phyloP scores from a whole-genome alignment of 2,797 vertebrate species.

The Iguana delicatissima region DNA sequence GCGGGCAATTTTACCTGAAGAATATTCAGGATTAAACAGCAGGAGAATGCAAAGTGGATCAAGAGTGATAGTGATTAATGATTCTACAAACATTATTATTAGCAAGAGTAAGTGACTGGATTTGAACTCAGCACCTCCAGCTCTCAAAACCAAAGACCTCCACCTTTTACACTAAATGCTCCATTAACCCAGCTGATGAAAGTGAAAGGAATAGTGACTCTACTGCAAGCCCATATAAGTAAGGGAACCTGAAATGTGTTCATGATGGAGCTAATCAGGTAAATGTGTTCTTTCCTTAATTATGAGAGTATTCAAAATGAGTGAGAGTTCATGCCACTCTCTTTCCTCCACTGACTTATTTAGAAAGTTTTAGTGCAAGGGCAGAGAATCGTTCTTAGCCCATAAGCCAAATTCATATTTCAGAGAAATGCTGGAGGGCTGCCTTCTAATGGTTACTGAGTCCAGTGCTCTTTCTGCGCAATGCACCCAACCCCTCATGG shows the following conservation, averaged over 20 bases:
- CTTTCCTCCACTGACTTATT: neutral
- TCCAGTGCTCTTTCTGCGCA: too few relatives aligned
- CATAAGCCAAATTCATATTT: neutral
- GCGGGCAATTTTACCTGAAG: neutral
- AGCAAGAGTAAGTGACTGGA: constrained; percentile 25
- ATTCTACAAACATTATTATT: constrained; percentile 17
- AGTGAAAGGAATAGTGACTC: constrained; percentile 5
- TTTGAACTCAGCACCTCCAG: constrained; percentile 27
- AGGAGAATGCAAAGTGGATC: neutral
- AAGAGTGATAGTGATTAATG: constrained; percentile 19
- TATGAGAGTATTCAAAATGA: constrained; percentile 14
- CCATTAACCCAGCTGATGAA: constrained; percentile 26
- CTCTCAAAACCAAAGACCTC: constrained; percentile 2
- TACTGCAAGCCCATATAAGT: neutral
- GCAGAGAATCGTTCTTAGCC: too few relatives aligned
- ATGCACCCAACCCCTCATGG: too few relatives aligned
- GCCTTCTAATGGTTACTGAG: too few relatives aligned
- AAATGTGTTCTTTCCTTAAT: neutral
- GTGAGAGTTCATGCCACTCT: neutral
- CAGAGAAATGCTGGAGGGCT: too few relatives aligned
- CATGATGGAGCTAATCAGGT: neutral
- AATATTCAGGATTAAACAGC: neutral
- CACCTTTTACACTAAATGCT: constrained; percentile 12
- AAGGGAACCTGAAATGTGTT: neutral
- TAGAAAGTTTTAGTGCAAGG: neutral